Conservation (phyloP, 2,888 invertebrate genomes). For the Cheilosia soror region DNA sequence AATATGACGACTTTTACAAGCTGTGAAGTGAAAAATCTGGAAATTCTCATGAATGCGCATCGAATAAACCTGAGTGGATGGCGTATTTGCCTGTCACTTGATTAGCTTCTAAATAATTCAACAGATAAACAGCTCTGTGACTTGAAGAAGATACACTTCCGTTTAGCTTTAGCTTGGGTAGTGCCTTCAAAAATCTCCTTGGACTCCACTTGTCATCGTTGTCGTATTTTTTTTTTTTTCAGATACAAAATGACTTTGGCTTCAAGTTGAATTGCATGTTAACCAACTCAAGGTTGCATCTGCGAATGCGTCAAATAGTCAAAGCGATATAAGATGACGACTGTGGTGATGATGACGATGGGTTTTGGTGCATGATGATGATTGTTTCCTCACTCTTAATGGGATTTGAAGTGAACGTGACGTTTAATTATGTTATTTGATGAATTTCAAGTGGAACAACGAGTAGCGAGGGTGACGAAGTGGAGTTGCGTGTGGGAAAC, state of each 20-base stretch:
- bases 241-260: constrained; percentile 30
- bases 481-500: constrained; percentile 70
- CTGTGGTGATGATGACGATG: not conserved
- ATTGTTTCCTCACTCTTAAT: constrained; percentile 27
- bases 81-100: constrained; percentile 67
- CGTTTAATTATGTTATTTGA: constrained; percentile 72
- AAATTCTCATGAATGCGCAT: constrained; percentile 43
- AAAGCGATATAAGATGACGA: constrained; percentile 16
- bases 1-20: constrained; percentile 24
- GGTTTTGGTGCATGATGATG: constrained; percentile 11
- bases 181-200: constrained; percentile 31
- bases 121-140: constrained; percentile 52
- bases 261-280: constrained; percentile 45
- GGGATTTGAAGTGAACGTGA: constrained; percentile 67
- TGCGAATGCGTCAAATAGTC: not conserved
- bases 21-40: constrained; percentile 42
- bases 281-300: constrained; percentile 52
- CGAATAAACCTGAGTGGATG: constrained; percentile 5
- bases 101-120: constrained; percentile 74
- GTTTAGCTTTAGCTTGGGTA: constrained; percentile 27
- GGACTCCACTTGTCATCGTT: constrained; percentile 11
- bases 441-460: constrained; percentile 61
- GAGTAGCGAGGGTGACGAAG: constrained; percentile 49
- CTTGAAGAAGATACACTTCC: constrained; percentile 60
- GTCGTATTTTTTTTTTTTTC: constrained; percentile 25